Evolutionary conservation across 2,888 invertebrate genomes (phyloP).

Genomic region (Eucera pruinosa): DNA sequence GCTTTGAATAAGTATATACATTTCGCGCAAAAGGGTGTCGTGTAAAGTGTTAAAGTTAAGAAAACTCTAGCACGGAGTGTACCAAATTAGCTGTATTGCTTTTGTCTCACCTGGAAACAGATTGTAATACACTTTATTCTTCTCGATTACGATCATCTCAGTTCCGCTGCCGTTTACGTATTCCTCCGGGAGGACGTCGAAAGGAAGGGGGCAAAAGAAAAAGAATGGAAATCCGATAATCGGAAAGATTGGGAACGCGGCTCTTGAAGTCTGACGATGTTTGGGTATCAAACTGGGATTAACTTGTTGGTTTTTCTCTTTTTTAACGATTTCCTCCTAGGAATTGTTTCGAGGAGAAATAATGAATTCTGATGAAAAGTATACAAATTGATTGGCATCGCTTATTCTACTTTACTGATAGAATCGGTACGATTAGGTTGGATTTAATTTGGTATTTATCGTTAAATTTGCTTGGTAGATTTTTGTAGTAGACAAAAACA

Average conservation of each 20-base stretch:
- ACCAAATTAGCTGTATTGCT: conserved; percentile 7
- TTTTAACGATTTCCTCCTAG: conserved; percentile 20
- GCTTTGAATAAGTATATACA: too few species aligned
- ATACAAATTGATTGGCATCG: conserved; percentile 6
- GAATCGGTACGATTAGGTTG: background rate
- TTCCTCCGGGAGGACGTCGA: conserved; percentile 11
- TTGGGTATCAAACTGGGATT: conserved; percentile 40
- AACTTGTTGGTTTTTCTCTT: conserved; percentile 8
- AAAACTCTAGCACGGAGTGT: background rate
- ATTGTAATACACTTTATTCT: conserved; percentile 36
- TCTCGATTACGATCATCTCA: conserved; percentile 41
- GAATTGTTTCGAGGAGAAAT: conserved; percentile 22
- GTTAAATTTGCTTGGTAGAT: background rate
- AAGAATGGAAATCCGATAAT: conserved; percentile 47
- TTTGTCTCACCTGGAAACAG: background rate
- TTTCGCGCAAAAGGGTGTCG: background rate
- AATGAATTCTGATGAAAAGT: conserved; percentile 31
- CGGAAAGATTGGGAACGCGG: conserved; percentile 21
- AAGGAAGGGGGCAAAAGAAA: background rate
- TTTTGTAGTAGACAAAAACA: too few species aligned
- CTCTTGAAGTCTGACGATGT: conserved; percentile 19
- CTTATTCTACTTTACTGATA: conserved; percentile 1
- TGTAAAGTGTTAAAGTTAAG: background rate
- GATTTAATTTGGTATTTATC: background rate
- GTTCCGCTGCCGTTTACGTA: conserved; percentile 26